Evolutionary conservation across 2,797 vertebrate species (phyloP).

Genomic region (Ptychobarbus kaznakovi): DNA sequence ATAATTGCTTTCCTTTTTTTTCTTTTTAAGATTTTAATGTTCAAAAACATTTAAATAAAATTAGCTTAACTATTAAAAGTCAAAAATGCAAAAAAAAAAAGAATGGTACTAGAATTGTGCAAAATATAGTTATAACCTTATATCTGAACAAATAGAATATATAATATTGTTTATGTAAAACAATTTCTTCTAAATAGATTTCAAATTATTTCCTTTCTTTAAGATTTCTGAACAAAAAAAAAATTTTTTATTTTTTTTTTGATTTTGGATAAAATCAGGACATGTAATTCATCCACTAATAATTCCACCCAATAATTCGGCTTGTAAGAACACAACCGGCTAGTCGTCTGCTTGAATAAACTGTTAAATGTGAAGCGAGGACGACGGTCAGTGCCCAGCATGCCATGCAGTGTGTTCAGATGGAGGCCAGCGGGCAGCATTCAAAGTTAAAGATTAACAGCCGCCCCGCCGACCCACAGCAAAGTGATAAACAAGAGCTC

Average conservation of each 20-base stretch:
- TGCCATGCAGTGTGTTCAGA: slow-evolving; percentile 2
- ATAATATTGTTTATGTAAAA: background rate
- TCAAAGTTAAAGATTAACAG: slow-evolving; percentile 56
- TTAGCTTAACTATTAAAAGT: background rate
- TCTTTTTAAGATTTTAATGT: background rate
- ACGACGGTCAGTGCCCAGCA: background rate
- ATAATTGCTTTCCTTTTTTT: background rate
- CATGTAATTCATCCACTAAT: background rate
- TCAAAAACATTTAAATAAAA: background rate
- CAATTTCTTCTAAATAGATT: background rate
- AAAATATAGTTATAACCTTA: background rate
- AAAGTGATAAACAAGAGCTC: slow-evolving; percentile 41
- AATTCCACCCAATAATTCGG: background rate
- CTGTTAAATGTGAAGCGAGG: background rate
- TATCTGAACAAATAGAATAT: too few relatives aligned
- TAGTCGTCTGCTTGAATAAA: background rate
- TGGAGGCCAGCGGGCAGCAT: slow-evolving; percentile 17
- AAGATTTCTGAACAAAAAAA: background rate
- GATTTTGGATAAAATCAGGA: background rate
- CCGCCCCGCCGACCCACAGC: slow-evolving; percentile 29
- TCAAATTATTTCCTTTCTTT: background rate
- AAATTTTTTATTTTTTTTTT: background rate
- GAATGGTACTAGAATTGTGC: too few relatives aligned
- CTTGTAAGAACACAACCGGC: background rate
- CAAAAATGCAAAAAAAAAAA: background rate